A percentile compares a stretch with the other conserved stretches of the same genome.
These are phyloP conservation scores for Myopa tessellatipennis DNA, from an alignment of 2,888 invertebrate genomes.

Conservation along the genomic window DNA sequence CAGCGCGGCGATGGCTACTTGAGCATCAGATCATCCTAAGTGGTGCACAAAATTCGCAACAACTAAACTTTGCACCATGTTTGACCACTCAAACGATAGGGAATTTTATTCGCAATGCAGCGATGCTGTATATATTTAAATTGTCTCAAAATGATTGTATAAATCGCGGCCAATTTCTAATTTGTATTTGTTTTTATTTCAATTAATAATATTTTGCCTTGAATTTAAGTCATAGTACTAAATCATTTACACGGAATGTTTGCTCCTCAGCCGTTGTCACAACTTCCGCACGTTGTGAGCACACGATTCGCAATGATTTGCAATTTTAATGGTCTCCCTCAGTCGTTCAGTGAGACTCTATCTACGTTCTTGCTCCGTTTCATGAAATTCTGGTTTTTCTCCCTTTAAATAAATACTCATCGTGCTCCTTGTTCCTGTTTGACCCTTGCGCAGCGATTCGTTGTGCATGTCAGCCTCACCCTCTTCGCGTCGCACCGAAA, in stretches of 20 bases:
- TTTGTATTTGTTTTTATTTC: background rate
- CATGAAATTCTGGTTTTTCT: constrained; percentile 36
- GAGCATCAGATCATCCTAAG: constrained; percentile 17
- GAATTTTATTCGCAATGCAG: constrained; percentile 32
- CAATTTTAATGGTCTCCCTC: constrained; percentile 21
- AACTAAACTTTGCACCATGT: constrained; percentile 27
- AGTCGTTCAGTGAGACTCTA: background rate
- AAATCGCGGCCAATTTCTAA: background rate
- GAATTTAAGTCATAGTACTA: background rate
- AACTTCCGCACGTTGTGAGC: constrained; percentile 23
- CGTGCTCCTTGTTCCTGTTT: constrained; percentile 14
- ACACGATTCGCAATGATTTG: constrained; percentile 26
- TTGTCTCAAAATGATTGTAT: background rate
- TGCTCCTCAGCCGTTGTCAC: background rate
- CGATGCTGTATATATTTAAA: constrained; percentile 9
- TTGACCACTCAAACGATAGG: constrained; percentile 39
- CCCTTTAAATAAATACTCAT: constrained; percentile 6
- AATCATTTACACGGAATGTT: background rate
- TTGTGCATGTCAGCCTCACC: constrained; percentile 7
- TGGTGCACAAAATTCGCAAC: constrained; percentile 10
- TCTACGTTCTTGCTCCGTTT: constrained; percentile 11
- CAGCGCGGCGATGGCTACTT: constrained; percentile 5
- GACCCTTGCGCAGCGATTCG: constrained; percentile 1
- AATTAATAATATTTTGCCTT: background rate
- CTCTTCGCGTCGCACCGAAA: background rate